These are phyloP conservation scores for Ahaetulla prasina DNA, from an alignment of 2,113 vertebrate species.

Conservation along the genomic window DNA sequence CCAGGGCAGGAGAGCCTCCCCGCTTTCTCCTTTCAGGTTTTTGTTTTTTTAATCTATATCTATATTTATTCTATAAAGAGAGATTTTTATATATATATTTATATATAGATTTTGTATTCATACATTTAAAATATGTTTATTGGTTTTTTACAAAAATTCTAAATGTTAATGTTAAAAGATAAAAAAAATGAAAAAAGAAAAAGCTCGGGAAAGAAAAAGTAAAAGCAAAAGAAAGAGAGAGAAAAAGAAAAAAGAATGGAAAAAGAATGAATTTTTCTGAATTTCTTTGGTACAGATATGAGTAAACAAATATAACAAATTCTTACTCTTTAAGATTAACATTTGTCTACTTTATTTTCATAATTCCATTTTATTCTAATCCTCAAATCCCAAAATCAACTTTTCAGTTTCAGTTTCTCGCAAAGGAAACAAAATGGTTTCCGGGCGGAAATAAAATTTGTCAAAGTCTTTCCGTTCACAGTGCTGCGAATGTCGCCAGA, in stretches of 20 bases:
- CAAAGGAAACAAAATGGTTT: neutral
- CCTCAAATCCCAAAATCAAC: neutral
- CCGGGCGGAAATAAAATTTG: neutral
- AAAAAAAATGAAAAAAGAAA: neutral
- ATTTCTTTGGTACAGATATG: neutral
- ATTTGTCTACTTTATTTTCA: neutral
- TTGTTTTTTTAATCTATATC: neutral
- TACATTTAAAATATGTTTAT: neutral
- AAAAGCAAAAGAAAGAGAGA: neutral
- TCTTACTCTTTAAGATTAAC: neutral
- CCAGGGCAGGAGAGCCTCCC: neutral
- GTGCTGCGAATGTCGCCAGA: neutral
- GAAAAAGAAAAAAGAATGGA: neutral
- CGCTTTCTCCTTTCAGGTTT: accelerated
- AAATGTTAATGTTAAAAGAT: neutral
- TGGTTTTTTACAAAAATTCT: neutral
- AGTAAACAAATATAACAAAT: neutral
- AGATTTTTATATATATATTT: neutral
- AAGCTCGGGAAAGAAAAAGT: neutral
- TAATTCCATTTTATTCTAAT: neutral
- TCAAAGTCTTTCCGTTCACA: neutral
- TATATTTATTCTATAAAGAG: neutral
- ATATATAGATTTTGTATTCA: neutral
- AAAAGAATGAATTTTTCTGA: neutral
- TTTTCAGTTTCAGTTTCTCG: neutral